Evolutionary conservation across 2,888 invertebrate species (phyloP), one percentile per base, ranked within the genome.

Genomic region (Torymus tubicola): DNA sequence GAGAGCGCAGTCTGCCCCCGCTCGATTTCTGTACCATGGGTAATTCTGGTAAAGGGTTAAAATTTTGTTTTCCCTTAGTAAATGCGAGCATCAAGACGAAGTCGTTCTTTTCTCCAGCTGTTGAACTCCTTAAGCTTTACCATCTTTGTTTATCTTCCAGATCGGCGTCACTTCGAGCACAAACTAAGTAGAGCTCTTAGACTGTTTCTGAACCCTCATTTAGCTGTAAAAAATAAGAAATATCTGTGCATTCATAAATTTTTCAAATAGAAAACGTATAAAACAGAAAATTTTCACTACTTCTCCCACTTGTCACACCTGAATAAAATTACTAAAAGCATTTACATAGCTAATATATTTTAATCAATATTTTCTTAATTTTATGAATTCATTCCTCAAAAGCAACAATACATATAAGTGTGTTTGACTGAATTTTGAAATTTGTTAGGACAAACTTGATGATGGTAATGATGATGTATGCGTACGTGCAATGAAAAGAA

Each of bases 1-100:
- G 88, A 85, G 85, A 87, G 85, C 24, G n/a, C 31, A 13, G 16
- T 21, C 31, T 57, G 24, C 85, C 86, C 84, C 21, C 21, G 85
- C 87, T 68, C 71, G 13, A 53, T 31, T 31, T 21, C 5, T 31
- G 5, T 31, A 31, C 55, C 14, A 58, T 16, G 1, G 58, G 21
- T 8, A 8, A 24, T 73, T n/a, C 61, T 63, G 42, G 63, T 64
- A 61, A 78, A 78, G 78, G 78, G 72, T 78, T 78, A 18, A 72
- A 78, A 68, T 67, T 61, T 61, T 50, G 61, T 67, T 72, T 18
- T 2, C 53, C 57, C 65, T 50, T n/a, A n/a, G 13, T 21, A 4
- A 42, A 24, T 42, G 42, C 64, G 58, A 75, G 31, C 61, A 21
- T 61, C 61, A 21, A 21, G 18, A n/a, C 14, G 18, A 67, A 72